These are phyloP conservation scores for Rhynchomys soricoides DNA, from an alignment of 2,113 vertebrate genomes.

Conservation along the genomic window DNA sequence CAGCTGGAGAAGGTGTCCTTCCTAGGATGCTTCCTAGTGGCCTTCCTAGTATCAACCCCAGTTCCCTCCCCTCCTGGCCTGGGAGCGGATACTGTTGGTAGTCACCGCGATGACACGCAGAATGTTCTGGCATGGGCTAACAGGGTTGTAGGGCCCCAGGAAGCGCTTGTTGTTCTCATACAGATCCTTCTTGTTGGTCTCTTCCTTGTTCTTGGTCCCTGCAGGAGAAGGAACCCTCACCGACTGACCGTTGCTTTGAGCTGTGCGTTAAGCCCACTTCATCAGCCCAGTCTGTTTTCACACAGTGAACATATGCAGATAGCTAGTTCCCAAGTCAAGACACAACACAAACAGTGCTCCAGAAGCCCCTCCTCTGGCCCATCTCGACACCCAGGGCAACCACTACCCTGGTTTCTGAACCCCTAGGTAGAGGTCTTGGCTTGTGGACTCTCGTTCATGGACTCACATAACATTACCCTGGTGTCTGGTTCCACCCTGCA, in stretches of 20 bases:
- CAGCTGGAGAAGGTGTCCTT: background rate
- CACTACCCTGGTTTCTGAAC: background rate
- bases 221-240: background rate
- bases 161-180: constrained; percentile 69
- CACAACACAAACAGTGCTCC: background rate
- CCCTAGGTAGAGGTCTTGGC: background rate
- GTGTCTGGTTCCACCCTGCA: rapidly evolving
- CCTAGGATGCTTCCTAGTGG: background rate
- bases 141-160: constrained; percentile 75
- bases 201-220: constrained; percentile 69
- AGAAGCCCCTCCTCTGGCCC: background rate
- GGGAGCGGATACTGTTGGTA: background rate
- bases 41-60: background rate
- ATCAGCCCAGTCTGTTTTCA: background rate
- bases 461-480: background rate
- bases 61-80: background rate
- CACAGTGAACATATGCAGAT: background rate
- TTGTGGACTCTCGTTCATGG: background rate
- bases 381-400: background rate
- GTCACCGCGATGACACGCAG: constrained; percentile 77
- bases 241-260: background rate
- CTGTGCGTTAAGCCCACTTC: background rate
- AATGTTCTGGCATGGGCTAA: constrained; percentile 74
- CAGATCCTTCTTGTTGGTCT: constrained; percentile 67
- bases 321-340: background rate